Conservation (phyloP, 2,113 vertebrate species). For the Anguilla japonica region DNA sequence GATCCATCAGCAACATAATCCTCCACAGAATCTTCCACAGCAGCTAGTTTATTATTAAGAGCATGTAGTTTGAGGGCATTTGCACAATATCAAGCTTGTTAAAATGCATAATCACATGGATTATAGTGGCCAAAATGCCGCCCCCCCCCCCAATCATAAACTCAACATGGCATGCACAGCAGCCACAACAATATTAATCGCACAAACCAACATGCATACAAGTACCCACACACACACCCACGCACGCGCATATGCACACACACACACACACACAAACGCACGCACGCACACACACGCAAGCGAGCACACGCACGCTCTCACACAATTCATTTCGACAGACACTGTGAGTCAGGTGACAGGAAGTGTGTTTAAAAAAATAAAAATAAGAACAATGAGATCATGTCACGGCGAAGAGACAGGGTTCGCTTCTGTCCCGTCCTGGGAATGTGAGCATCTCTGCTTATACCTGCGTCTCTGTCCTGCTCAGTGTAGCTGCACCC, state of each 20-base stretch:
- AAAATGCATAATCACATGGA: no score
- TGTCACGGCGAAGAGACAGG: neutral
- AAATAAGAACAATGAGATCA: conserved; percentile 12
- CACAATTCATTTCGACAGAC: neutral
- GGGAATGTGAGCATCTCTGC: neutral
- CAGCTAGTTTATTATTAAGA: neutral
- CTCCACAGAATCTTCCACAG: neutral
- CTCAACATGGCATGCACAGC: no score
- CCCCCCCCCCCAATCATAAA: no score
- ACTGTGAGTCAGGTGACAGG: conserved; percentile 36
- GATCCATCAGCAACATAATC: neutral
- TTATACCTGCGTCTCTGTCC: neutral
- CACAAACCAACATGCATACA: no score
- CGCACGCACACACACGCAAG: neutral
- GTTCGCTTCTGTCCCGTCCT: neutral
- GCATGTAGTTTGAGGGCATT: neutral
- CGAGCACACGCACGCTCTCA: neutral
- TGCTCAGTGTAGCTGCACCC: neutral
- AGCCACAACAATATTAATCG: no score
- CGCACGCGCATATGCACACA: neutral
- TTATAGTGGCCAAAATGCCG: no score
- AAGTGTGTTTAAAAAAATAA: conserved; percentile 28
- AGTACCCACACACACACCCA: neutral
- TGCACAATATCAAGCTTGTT: no score
- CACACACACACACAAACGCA: neutral